Percentiles rank a stretch among this genome's conserved stretches.
These are phyloP conservation scores for Simalia tracyae DNA, from an alignment of 2,797 vertebrate genomes.

Conservation along the genomic window DNA sequence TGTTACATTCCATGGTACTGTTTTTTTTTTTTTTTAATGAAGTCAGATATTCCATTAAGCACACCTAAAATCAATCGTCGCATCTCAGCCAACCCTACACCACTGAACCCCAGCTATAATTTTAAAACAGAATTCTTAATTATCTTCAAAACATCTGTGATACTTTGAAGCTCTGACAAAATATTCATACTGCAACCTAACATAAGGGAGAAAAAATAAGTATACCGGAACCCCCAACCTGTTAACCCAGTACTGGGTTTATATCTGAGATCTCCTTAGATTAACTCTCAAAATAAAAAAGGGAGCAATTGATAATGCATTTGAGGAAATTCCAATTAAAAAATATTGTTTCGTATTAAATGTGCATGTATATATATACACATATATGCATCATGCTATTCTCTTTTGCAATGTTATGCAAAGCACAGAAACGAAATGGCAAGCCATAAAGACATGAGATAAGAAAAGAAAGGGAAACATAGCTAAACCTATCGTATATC, in stretches of 20 bases:
- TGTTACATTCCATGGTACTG: neutral
- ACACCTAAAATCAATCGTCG: neutral
- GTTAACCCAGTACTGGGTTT: neutral
- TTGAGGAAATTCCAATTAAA: neutral
- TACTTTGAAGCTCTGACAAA: neutral
- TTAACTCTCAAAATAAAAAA: neutral
- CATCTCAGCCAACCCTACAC: neutral
- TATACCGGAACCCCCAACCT: neutral
- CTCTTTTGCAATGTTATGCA: neutral
- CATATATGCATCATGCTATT: neutral
- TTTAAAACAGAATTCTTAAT: neutral
- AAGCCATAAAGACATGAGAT: neutral
- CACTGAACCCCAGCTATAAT: neutral
- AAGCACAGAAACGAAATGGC: neutral
- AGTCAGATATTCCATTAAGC: neutral
- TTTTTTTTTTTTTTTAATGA: neutral
- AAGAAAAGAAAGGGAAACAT: neutral
- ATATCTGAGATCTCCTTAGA: neutral
- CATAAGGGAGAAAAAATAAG: neutral
- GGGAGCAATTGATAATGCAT: neutral
- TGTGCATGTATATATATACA: neutral
- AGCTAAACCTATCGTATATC: neutral
- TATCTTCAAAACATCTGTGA: neutral
- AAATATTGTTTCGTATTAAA: neutral
- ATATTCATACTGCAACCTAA: neutral